Conservation (phyloP, 2,888 invertebrate species). For the Pristionchus japonicus region DNA sequence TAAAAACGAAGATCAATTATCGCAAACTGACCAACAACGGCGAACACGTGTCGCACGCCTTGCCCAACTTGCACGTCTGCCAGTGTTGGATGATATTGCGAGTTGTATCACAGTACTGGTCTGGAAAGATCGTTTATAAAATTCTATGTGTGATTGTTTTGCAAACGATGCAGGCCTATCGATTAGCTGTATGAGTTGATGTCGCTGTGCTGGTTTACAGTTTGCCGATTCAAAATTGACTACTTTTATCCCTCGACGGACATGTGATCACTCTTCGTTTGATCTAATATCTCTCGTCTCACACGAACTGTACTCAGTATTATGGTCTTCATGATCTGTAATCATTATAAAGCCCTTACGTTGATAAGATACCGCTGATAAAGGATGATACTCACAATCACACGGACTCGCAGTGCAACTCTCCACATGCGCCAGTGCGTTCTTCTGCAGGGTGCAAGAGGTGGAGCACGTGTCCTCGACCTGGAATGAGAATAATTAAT, state of each 20-base stretch:
- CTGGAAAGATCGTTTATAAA: neutral
- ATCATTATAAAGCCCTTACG: too few relatives aligned
- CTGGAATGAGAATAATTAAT: neutral
- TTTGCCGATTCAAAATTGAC: too few relatives aligned
- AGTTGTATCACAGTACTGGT: neutral
- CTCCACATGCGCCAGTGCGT: neutral
- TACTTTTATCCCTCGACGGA: too few relatives aligned
- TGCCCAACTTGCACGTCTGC: neutral
- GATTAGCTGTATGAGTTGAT: too few relatives aligned
- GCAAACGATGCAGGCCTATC: too few relatives aligned
- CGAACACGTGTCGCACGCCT: neutral
- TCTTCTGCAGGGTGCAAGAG: neutral
- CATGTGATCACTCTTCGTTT: too few relatives aligned
- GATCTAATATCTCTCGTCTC: too few relatives aligned
- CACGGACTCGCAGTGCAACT: neutral
- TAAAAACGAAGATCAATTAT: too few relatives aligned
- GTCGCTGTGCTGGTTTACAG: too few relatives aligned
- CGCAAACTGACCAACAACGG: neutral
- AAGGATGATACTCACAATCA: neutral
- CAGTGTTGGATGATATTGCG: neutral
- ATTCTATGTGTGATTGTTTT: too few relatives aligned
- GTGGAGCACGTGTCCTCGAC: neutral
- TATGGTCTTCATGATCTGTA: too few relatives aligned
- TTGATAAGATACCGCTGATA: neutral
- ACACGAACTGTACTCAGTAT: too few relatives aligned